Conservation (phyloP, 37 sponge, comb jelly and placozoan species). For the Crambe crambe region DNA sequence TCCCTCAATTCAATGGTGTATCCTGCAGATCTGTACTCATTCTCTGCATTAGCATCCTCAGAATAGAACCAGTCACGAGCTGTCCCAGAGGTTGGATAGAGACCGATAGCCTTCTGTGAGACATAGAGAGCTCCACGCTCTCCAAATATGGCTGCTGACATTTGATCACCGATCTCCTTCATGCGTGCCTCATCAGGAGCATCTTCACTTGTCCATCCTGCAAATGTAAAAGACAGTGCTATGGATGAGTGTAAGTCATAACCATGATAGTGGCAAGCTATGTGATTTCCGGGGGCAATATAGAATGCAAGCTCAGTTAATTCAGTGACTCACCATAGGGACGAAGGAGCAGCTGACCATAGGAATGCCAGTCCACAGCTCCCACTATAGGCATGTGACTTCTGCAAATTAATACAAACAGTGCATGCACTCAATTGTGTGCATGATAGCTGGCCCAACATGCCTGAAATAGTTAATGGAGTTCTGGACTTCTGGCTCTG, state of each 20-base stretch:
- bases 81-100: constrained; percentile 65
- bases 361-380: constrained; percentile 85
- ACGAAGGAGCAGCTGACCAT: constrained; percentile 69
- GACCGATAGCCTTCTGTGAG: constrained; percentile 40
- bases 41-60: constrained; percentile 37
- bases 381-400: constrained; percentile 37
- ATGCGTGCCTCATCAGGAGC: constrained; percentile 64
- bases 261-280: too few species aligned
- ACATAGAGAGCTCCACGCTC: constrained; percentile 39
- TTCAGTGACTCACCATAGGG: constrained; percentile 78
- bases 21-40: constrained; percentile 59
- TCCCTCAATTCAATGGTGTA: constrained; percentile 67
- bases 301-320: too few species aligned
- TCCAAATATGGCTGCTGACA: constrained; percentile 4
- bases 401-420: constrained; percentile 20
- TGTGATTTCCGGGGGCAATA: too few species aligned
- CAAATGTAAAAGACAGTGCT: background rate
- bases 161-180: constrained; percentile 35
- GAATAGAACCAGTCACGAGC: constrained; percentile 73
- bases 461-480: constrained; percentile 64
- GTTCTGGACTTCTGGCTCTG: constrained; percentile 75
- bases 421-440: background rate
- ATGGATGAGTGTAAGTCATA: too few species aligned
- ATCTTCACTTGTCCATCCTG: constrained; percentile 53
- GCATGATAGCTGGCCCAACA: background rate